These are phyloP conservation scores for Cotesia congregata DNA, from an alignment of 2,888 invertebrate species.

Conservation along the genomic window DNA sequence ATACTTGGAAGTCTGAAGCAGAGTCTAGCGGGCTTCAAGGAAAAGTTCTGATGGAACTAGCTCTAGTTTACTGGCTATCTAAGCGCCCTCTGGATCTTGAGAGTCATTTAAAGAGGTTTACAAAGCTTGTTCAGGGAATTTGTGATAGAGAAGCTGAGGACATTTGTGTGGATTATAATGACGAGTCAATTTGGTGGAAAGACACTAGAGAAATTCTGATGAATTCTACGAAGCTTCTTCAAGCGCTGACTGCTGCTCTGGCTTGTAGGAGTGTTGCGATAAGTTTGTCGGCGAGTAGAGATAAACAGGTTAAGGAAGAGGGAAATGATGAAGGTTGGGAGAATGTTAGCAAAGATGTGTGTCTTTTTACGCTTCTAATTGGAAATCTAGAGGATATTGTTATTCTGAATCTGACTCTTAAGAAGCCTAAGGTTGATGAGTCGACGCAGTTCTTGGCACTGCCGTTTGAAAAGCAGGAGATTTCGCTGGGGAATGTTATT, in stretches of 20 bases:
- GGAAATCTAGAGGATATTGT: conserved; percentile 92
- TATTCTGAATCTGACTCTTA: conserved; percentile 79
- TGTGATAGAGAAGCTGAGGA: conserved; percentile 75
- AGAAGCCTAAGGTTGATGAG: conserved; percentile 58
- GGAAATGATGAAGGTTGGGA: conserved; percentile 77
- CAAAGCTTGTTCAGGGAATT: conserved; percentile 76
- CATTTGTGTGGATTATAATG: conserved; percentile 77
- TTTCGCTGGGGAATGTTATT: conserved; percentile 68
- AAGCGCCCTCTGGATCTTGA: conserved; percentile 70
- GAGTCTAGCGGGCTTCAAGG: conserved; percentile 73
- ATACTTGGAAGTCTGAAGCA: conserved; percentile 66
- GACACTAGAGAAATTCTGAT: conserved; percentile 80
- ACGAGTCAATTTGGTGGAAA: conserved; percentile 87
- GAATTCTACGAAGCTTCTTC: conserved; percentile 81
- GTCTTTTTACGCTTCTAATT: conserved; percentile 88
- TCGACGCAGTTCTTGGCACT: conserved; percentile 60
- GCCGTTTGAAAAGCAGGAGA: conserved; percentile 59
- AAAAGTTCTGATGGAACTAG: conserved; percentile 78
- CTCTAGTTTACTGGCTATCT: conserved; percentile 82
- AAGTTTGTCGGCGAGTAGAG: conserved; percentile 70
- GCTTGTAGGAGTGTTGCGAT: conserved; percentile 84
- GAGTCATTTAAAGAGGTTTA: conserved; percentile 79
- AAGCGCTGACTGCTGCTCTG: conserved; percentile 86
- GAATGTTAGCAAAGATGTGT: conserved; percentile 85
- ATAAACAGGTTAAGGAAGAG: conserved; percentile 49